Percentiles rank a stretch among this genome's conserved stretches.
Conservation (phyloP, 2,797 vertebrate species). For the Geotrypetes seraphini region DNA sequence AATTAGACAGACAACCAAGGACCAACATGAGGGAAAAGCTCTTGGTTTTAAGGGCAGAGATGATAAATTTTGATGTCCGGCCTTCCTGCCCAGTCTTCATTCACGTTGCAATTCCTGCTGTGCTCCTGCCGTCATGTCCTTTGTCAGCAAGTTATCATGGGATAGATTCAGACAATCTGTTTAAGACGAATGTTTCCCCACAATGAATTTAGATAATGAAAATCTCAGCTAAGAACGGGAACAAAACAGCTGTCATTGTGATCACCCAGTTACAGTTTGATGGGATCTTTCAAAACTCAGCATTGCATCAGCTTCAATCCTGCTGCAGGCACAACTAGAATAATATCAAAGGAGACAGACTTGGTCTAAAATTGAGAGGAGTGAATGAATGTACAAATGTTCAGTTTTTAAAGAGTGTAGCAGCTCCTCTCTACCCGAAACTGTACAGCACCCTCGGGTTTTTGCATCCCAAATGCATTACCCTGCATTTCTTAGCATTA, state of each 20-base stretch:
- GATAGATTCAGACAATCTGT: not conserved
- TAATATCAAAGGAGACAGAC: not conserved
- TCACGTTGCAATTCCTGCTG: not conserved
- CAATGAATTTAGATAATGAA: not conserved
- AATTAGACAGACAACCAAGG: no score
- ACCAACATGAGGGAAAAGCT: no score
- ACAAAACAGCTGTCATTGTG: constrained; percentile 1
- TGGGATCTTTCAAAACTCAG: not conserved
- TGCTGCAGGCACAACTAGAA: not conserved
- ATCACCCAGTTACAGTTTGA: not conserved
- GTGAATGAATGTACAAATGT: not conserved
- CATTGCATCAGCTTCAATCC: not conserved
- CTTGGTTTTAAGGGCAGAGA: no score
- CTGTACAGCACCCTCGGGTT: no score
- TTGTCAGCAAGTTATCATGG: not conserved
- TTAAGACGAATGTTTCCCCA: not conserved
- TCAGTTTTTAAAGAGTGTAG: no score
- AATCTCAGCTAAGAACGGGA: not conserved
- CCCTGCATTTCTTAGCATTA: no score
- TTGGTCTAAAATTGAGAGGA: not conserved
- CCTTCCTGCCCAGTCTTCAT: not conserved
- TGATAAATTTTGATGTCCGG: not conserved
- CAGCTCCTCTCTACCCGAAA: no score
- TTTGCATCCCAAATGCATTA: no score
- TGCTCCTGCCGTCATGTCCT: not conserved